These are phyloP conservation scores for Rhorus exstirpatorius DNA, from an alignment of 2,888 invertebrate species.

Conservation along the genomic window DNA sequence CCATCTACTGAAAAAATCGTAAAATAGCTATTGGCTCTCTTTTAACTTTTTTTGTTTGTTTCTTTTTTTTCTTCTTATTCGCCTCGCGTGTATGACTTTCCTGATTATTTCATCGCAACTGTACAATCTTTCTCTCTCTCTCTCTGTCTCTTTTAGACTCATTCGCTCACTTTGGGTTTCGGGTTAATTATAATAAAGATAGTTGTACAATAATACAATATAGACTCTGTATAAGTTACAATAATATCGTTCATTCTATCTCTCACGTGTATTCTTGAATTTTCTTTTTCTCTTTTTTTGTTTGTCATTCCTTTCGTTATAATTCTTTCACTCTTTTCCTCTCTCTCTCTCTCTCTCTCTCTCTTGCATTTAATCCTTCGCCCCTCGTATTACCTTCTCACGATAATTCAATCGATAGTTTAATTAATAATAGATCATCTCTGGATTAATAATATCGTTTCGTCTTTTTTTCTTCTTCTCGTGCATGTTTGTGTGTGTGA, in stretches of 20 bases:
- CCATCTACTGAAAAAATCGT: conserved; percentile 78
- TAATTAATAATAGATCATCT: conserved; percentile 78
- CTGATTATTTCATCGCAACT: conserved; percentile 60
- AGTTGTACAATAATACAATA: conserved; percentile 84
- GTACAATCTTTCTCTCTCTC: conserved; percentile 46
- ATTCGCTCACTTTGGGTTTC: conserved; percentile 56
- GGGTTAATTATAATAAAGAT: conserved; percentile 80
- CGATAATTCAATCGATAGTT: conserved; percentile 72
- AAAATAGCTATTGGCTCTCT: conserved; percentile 80
- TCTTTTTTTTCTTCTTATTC: conserved; percentile 57
- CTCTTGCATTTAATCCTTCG: conserved; percentile 31
- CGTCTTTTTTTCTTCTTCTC: conserved; percentile 63
- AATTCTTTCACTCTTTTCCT: conserved; percentile 33
- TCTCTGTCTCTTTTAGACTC: conserved; percentile 29
- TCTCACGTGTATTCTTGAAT: conserved; percentile 42
- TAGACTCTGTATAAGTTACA: conserved; percentile 85
- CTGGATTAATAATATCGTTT: conserved; percentile 73
- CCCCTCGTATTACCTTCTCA: conserved; percentile 63
- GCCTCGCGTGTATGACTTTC: conserved; percentile 42
- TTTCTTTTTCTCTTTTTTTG: conserved; percentile 50
- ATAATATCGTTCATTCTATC: conserved; percentile 78
- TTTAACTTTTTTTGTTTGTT: conserved; percentile 66
- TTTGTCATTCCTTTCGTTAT: not conserved
- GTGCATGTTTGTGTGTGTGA: not conserved
- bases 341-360: conserved; percentile 41